These are phyloP conservation scores for Hydroisotoma schaefferi DNA, from an alignment of 2,888 invertebrate species.

Conservation along the genomic window DNA sequence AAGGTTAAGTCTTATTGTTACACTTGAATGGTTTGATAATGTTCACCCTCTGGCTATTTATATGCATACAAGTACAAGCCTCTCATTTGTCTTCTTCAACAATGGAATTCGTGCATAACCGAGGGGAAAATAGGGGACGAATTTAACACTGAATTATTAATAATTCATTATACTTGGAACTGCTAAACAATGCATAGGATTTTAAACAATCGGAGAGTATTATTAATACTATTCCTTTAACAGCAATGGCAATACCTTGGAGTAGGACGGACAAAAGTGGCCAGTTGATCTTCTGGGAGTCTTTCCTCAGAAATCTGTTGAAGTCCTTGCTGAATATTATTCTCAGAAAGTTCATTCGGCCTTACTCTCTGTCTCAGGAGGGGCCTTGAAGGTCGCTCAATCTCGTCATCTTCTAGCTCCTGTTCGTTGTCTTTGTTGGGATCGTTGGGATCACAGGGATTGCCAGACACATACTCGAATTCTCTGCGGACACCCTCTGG, in stretches of 20 bases:
- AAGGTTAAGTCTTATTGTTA: too few species aligned
- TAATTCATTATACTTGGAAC: too few species aligned
- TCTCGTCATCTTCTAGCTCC: slow-evolving; percentile 54
- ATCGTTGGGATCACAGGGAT: slow-evolving; percentile 81
- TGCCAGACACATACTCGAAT: slow-evolving; percentile 80
- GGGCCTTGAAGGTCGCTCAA: slow-evolving; percentile 56
- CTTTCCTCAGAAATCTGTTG: slow-evolving; percentile 48
- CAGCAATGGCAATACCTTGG: slow-evolving; percentile 24
- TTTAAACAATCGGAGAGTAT: too few species aligned
- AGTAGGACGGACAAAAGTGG: slow-evolving; percentile 38
- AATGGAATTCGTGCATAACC: too few species aligned
- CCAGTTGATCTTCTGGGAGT: slow-evolving; percentile 46
- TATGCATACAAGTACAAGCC: too few species aligned
- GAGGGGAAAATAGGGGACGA: too few species aligned
- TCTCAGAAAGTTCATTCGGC: slow-evolving; percentile 40
- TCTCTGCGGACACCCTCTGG: slow-evolving; percentile 81
- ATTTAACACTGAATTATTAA: too few species aligned
- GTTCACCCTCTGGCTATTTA: too few species aligned
- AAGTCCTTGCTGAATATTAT: slow-evolving; percentile 45
- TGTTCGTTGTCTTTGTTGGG: slow-evolving; percentile 74
- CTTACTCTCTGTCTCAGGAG: slow-evolving; percentile 44
- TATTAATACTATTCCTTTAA: not conserved
- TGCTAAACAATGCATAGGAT: too few species aligned
- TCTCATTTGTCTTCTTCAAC: too few species aligned
- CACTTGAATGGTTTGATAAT: too few species aligned